Conservation (phyloP, 1,140 invertebrate species). For the Musca vetustissima region DNA sequence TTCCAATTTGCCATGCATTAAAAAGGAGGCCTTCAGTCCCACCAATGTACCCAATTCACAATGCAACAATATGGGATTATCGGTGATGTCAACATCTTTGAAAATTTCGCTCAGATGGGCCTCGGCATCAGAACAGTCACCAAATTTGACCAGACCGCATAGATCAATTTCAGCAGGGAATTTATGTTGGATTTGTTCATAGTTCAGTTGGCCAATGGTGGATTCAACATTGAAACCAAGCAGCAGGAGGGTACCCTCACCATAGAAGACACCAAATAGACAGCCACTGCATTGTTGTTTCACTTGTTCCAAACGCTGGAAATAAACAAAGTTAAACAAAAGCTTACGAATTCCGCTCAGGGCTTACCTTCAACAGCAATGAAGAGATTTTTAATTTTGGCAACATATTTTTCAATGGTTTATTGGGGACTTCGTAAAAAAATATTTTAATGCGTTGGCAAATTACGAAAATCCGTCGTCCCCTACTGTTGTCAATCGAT, state of each 20-base stretch:
- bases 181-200: constrained; percentile 63
- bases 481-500: too few relatives aligned
- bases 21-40: constrained; percentile 65
- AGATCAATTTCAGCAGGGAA: constrained; percentile 74
- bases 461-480: neutral
- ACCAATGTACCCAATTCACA: constrained; percentile 60
- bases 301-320: constrained; percentile 62
- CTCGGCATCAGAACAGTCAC: constrained; percentile 59
- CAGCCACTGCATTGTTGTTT: constrained; percentile 65
- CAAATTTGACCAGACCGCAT: constrained; percentile 69
- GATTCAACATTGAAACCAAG: constrained; percentile 66
- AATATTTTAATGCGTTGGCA: constrained; percentile 29
- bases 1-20: constrained; percentile 72
- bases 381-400: constrained; percentile 57
- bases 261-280: constrained; percentile 71
- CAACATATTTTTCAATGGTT: constrained; percentile 46
- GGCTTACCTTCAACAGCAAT: constrained; percentile 56
- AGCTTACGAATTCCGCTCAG: neutral
- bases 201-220: constrained; percentile 58
- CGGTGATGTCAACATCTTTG: constrained; percentile 74
- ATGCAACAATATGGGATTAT: constrained; percentile 71
- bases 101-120: constrained; percentile 64
- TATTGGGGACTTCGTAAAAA: neutral
- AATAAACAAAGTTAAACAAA: constrained; percentile 17
- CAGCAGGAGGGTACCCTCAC: constrained; percentile 67